Conservation (phyloP, 1,140 invertebrate species). For the Laupala kohalensis region DNA sequence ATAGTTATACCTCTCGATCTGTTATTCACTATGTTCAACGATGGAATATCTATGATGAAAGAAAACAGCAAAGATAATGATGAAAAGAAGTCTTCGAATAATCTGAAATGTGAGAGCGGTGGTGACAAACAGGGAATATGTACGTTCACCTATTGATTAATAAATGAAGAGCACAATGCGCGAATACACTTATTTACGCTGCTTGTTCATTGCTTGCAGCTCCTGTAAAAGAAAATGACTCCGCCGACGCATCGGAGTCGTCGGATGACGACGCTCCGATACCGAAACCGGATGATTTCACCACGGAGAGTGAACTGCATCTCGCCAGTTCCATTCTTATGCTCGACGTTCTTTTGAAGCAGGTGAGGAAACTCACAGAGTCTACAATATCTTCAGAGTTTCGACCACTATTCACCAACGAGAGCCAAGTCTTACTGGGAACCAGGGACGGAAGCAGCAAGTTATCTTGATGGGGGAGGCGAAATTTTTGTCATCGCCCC, state of each 20-base stretch:
- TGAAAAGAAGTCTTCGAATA: conserved; percentile 13
- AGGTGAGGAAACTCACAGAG: too few relatives aligned
- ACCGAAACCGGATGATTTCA: conserved; percentile 43
- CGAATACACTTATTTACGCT: neutral
- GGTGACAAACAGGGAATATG: conserved; percentile 38
- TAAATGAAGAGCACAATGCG: neutral
- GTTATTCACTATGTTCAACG: conserved; percentile 77
- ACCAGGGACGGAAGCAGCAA: too few relatives aligned
- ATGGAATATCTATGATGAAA: conserved; percentile 59
- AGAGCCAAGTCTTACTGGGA: too few relatives aligned
- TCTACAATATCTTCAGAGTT: too few relatives aligned
- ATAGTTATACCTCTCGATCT: conserved; percentile 76
- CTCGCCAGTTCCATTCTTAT: conserved; percentile 90
- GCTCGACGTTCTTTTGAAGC: conserved; percentile 89
- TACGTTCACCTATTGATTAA: conserved; percentile 24
- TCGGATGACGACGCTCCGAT: conserved; percentile 54
- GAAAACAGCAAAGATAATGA: conserved; percentile 20
- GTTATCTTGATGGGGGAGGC: too few relatives aligned
- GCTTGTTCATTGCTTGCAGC: conserved; percentile 21
- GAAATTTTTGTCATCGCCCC: too few relatives aligned
- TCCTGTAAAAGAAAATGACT: conserved; percentile 51
- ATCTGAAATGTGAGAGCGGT: conserved; percentile 7
- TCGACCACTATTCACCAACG: too few relatives aligned
- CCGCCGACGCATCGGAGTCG: conserved; percentile 50
- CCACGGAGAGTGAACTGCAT: conserved; percentile 54